Conservation (phyloP, 2,797 vertebrate genomes). For the Sylvilagus floridanus region DNA sequence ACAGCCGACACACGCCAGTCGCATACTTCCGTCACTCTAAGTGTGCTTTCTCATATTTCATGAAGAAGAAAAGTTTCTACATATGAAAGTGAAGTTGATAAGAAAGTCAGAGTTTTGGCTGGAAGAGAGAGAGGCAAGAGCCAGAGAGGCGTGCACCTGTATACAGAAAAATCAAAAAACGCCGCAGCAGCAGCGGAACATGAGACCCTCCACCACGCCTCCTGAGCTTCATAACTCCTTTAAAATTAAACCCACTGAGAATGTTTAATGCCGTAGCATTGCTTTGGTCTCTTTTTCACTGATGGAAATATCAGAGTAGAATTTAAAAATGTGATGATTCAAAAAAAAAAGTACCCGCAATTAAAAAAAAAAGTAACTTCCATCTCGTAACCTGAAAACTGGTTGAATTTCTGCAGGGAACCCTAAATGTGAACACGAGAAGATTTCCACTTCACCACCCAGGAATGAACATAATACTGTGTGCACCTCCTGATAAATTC, state of each 20-base stretch:
- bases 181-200: slow-evolving; percentile 11
- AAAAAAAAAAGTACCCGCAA: slow-evolving; percentile 54
- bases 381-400: neutral
- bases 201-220: slow-evolving; percentile 65
- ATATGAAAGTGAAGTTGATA: slow-evolving; percentile 43
- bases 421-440: neutral
- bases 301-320: slow-evolving; percentile 55
- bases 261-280: slow-evolving; percentile 40
- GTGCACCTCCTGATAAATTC: slow-evolving; percentile 1
- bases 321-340: slow-evolving; percentile 45
- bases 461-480: slow-evolving; percentile 7
- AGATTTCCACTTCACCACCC: neutral
- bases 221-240: slow-evolving; percentile 65
- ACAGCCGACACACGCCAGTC: neutral
- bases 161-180: slow-evolving; percentile 33
- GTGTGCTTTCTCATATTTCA: neutral
- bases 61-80: neutral
- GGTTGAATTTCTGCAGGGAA: slow-evolving; percentile 51
- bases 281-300: slow-evolving; percentile 56
- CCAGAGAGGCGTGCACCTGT: neutral
- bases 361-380: neutral
- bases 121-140: slow-evolving; percentile 35
- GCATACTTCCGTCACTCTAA: neutral
- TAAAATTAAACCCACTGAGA: slow-evolving; percentile 74
- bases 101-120: slow-evolving; percentile 61